Evolutionary conservation across 2,888 invertebrate genomes (phyloP).

Genomic region (Pristionchus japonicus): DNA sequence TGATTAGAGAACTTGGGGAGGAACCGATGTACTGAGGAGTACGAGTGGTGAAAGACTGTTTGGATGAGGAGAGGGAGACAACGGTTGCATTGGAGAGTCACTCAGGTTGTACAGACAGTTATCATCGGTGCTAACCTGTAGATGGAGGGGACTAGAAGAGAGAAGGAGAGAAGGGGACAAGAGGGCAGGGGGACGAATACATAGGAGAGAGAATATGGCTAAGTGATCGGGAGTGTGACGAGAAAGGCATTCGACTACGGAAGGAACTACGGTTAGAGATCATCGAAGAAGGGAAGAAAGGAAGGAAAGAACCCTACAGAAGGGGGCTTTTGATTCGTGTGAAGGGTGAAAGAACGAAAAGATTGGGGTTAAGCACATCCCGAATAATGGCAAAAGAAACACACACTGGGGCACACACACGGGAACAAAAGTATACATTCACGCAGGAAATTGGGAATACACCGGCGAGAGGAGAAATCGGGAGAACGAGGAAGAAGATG

Average conservation of each 20-base stretch:
- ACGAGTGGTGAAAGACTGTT: neutral
- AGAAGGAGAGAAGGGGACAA: no score
- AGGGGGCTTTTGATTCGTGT: neutral
- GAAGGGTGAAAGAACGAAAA: neutral
- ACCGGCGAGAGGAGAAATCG: neutral
- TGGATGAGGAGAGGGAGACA: constrained; percentile 29
- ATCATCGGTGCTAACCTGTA: constrained; percentile 28
- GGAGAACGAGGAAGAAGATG: neutral
- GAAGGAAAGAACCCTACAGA: neutral
- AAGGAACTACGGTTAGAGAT: constrained; percentile 10
- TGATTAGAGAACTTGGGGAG: constrained; percentile 7
- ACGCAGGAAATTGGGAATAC: neutral
- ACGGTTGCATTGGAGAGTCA: neutral
- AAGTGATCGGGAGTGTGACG: neutral
- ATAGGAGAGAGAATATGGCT: neutral
- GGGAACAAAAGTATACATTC: neutral
- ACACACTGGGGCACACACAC: neutral
- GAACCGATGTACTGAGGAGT: neutral
- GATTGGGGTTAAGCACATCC: neutral
- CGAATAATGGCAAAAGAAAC: neutral
- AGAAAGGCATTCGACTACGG: constrained; percentile 6
- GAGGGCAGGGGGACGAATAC: neutral
- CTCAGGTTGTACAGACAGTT: constrained; percentile 19
- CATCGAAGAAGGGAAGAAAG: neutral
- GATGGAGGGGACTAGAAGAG: neutral